These are phyloP conservation scores for Mystacides longicornis DNA, from an alignment of 2,888 invertebrate species.

Conservation along the genomic window DNA sequence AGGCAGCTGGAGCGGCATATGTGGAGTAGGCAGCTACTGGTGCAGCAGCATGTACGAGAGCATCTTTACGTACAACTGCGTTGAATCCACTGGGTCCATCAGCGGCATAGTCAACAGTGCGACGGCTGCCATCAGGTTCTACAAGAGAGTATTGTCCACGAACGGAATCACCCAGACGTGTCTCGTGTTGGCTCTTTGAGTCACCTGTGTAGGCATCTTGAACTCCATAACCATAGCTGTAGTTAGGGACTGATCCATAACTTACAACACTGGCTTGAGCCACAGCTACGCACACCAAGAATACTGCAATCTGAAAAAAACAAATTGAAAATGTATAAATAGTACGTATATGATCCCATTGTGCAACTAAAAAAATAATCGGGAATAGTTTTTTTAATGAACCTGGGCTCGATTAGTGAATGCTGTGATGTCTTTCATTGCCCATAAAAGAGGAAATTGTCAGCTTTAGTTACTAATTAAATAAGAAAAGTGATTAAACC, in stretches of 20 bases:
- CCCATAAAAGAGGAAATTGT: no score
- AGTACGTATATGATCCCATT: no score
- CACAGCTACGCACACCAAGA: constrained; percentile 35
- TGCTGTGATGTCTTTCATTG: no score
- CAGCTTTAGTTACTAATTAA: no score
- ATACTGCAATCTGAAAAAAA: constrained; percentile 37
- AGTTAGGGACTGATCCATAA: constrained; percentile 31
- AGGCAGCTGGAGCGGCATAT: constrained; percentile 22
- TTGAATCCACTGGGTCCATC: constrained; percentile 38
- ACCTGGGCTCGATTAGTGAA: no score
- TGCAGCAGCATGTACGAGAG: constrained; percentile 27
- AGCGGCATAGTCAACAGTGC: constrained; percentile 49
- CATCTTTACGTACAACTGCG: constrained; percentile 33
- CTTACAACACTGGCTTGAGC: constrained; percentile 35
- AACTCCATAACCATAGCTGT: constrained; percentile 46
- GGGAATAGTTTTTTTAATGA: no score
- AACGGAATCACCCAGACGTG: constrained; percentile 43
- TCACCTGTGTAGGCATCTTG: constrained; percentile 51
- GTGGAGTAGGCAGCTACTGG: constrained; percentile 21
- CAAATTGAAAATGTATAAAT: background rate
- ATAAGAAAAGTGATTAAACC: no score
- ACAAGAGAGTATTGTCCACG: constrained; percentile 48
- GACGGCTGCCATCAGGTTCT: constrained; percentile 48
- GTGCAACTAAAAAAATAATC: no score
- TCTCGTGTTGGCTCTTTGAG: constrained; percentile 48